These are phyloP conservation scores for Stictocephala bisonia DNA, from an alignment of 2,888 invertebrate species.

Conservation along the genomic window DNA sequence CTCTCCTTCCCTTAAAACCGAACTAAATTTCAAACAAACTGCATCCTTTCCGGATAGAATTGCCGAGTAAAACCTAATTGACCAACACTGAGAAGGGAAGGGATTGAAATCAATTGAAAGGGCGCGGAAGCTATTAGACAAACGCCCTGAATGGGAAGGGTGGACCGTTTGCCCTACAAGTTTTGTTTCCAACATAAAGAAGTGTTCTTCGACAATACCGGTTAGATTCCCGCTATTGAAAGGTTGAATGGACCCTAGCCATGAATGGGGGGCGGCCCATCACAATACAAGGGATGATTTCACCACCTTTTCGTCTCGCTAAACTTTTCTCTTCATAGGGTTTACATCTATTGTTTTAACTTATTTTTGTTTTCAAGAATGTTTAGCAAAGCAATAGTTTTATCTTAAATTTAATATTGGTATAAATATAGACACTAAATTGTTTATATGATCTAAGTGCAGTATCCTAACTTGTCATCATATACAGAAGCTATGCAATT, in stretches of 20 bases:
- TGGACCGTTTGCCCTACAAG: slow-evolving; percentile 39
- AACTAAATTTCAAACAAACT: slow-evolving; percentile 10
- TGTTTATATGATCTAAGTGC: too few species aligned
- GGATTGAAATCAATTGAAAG: slow-evolving; percentile 41
- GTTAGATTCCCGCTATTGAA: slow-evolving; percentile 38
- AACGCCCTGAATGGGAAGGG: slow-evolving; percentile 32
- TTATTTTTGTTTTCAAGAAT: too few species aligned
- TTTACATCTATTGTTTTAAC: too few species aligned
- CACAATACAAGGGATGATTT: slow-evolving; percentile 36
- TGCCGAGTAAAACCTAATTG: slow-evolving; percentile 42
- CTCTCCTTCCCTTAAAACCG: too few species aligned
- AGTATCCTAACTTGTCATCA: too few species aligned
- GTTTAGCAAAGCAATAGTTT: too few species aligned
- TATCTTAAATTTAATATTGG: too few species aligned
- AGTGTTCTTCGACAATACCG: slow-evolving; percentile 16
- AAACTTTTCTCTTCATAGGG: slow-evolving; percentile 34
- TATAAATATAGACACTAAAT: too few species aligned
- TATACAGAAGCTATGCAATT: too few species aligned
- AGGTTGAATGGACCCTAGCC: not conserved
- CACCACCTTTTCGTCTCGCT: slow-evolving; percentile 30
- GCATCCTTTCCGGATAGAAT: slow-evolving; percentile 41
- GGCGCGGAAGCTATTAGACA: slow-evolving; percentile 34
- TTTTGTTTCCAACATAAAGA: slow-evolving; percentile 41
- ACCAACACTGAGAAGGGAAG: slow-evolving; percentile 12
- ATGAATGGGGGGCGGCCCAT: slow-evolving; percentile 33